phyloP scores from a whole-genome alignment of 2,113 vertebrate species.

The Centropus bengalensis region DNA sequence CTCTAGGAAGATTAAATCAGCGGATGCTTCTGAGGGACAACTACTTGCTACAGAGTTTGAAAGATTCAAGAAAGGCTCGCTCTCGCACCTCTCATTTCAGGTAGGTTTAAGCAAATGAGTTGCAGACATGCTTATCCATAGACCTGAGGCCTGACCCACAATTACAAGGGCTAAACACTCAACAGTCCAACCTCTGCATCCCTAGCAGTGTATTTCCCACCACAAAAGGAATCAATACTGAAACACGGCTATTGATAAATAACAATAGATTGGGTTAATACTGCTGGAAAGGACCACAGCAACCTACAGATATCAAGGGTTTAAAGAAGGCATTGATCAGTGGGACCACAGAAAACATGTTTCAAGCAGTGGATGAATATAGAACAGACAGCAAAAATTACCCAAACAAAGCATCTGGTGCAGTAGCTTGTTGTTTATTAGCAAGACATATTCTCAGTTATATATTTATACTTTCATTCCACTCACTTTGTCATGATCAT shows the following conservation, averaged over 20 bases:
- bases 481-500: conserved; percentile 87
- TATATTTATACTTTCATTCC: not conserved
- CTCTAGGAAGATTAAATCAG: not conserved
- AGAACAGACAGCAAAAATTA: not conserved
- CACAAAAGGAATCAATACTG: not conserved
- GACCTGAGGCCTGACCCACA: not conserved
- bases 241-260: not conserved
- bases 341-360: not conserved
- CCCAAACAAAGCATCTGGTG: not conserved
- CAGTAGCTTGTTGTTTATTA: not conserved
- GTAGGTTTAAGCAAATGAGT: not conserved
- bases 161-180: not conserved
- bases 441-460: not conserved
- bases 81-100: not conserved
- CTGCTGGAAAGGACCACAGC: not conserved
- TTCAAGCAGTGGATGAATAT: not conserved
- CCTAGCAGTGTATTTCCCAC: not conserved
- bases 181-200: not conserved
- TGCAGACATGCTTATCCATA: not conserved
- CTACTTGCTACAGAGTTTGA: not conserved
- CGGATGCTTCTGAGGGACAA: not conserved
- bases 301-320: not conserved
- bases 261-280: not conserved
- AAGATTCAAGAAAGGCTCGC: not conserved
- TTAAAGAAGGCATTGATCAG: not conserved